Percentiles rank a stretch among this genome's conserved stretches.
phyloP scores from a whole-genome alignment of 1,140 invertebrate species.

The Aradophagus sp. region DNA sequence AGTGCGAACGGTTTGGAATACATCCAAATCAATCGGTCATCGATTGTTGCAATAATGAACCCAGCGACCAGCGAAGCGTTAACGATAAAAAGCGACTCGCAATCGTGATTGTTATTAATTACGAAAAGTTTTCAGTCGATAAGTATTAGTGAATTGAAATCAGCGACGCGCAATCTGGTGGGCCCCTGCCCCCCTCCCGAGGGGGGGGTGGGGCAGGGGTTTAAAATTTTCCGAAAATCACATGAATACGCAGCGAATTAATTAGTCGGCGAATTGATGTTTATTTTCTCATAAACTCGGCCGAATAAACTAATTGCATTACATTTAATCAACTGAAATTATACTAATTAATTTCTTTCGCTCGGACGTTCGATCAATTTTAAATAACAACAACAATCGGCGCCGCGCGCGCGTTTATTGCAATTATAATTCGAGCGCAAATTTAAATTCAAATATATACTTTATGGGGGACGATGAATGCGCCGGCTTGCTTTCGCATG shows the following conservation, averaged over 20 bases:
- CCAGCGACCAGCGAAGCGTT: too few species aligned
- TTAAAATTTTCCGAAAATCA: conserved; percentile 22
- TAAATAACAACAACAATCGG: conserved; percentile 52
- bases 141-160: too few species aligned
- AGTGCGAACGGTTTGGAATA: too few species aligned
- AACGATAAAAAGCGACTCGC: too few species aligned
- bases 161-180: too few species aligned
- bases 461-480: conserved; percentile 41
- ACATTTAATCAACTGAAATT: conserved; percentile 57
- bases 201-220: too few species aligned
- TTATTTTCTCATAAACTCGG: conserved; percentile 50
- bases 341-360: conserved; percentile 55
- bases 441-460: conserved; percentile 53
- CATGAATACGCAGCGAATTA: conserved; percentile 44
- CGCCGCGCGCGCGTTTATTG: conserved; percentile 36
- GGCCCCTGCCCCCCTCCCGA: too few species aligned
- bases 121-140: too few species aligned
- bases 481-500: conserved; percentile 38
- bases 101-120: too few species aligned
- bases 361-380: conserved; percentile 46
- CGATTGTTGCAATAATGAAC: too few species aligned
- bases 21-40: too few species aligned
- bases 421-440: conserved; percentile 47
- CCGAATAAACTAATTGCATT: conserved; percentile 52
- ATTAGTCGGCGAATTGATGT: conserved; percentile 50